Evolutionary conservation across 2,888 invertebrate genomes (phyloP).

Genomic region (Periphyllus acericola): DNA sequence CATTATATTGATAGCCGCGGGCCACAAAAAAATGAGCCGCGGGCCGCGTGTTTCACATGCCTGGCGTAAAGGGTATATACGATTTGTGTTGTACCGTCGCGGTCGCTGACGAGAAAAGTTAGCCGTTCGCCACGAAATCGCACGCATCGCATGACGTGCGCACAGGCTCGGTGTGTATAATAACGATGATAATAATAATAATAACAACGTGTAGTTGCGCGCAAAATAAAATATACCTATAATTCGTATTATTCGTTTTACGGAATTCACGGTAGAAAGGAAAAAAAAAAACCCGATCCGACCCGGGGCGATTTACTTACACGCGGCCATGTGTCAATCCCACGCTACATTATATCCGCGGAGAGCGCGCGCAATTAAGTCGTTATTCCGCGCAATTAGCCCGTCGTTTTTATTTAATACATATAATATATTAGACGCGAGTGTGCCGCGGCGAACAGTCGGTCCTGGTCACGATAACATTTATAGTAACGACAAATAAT

Average conservation of each 20-base stretch:
- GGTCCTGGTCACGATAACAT: not conserved
- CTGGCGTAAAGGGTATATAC: too few species aligned
- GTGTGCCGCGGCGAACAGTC: not conserved
- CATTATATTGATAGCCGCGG: too few species aligned
- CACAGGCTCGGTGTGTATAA: too few species aligned
- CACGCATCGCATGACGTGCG: too few species aligned
- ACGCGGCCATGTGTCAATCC: not conserved
- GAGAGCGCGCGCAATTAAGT: not conserved
- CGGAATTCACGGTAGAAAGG: not conserved
- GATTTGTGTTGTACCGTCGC: too few species aligned
- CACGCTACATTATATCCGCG: not conserved
- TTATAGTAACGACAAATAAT: not conserved
- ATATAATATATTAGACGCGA: not conserved
- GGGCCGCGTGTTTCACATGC: too few species aligned
- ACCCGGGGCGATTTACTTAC: not conserved
- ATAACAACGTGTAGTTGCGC: not conserved
- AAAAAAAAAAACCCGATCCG: not conserved
- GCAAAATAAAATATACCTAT: too few species aligned
- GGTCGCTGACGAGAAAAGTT: too few species aligned
- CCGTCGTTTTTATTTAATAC: not conserved
- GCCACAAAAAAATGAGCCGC: too few species aligned
- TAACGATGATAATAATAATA: too few species aligned
- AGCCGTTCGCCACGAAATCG: too few species aligned
- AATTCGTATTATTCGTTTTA: not conserved
- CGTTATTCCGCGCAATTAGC: not conserved